These are phyloP conservation scores for Heliconius himera DNA, from an alignment of 1,140 invertebrate species.

Conservation along the genomic window DNA sequence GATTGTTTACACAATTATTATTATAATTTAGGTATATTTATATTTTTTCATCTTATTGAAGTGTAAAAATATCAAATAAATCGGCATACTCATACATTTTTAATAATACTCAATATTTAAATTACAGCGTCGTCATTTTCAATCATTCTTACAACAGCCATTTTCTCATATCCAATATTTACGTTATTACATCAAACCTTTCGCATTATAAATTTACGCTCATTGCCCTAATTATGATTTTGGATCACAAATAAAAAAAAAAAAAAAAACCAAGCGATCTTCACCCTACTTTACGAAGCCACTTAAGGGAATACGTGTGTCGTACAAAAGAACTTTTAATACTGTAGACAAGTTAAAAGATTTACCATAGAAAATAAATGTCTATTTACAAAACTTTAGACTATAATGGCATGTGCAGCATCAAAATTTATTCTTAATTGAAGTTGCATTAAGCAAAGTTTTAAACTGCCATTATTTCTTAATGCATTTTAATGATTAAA, in stretches of 20 bases:
- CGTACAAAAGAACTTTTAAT: constrained; percentile 45
- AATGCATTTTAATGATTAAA: constrained; percentile 31
- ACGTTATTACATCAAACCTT: neutral
- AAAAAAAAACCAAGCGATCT: constrained; percentile 19
- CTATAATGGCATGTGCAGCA: neutral
- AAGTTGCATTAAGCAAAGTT: constrained; percentile 31
- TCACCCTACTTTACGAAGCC: constrained; percentile 36
- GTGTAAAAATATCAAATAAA: too few relatives aligned
- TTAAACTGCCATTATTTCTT: constrained; percentile 23
- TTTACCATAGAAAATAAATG: constrained; percentile 15
- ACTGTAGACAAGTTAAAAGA: constrained; percentile 24
- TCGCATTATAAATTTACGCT: neutral
- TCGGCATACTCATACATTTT: too few relatives aligned
- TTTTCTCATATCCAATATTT: neutral
- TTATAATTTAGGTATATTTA: too few relatives aligned
- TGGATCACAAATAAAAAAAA: constrained; percentile 10
- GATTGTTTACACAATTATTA: too few relatives aligned
- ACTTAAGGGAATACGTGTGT: constrained; percentile 40
- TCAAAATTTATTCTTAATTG: constrained; percentile 29
- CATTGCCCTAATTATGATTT: neutral
- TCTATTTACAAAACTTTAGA: constrained; percentile 13
- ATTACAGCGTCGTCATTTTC: too few relatives aligned
- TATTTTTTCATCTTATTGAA: too few relatives aligned
- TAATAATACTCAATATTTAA: too few relatives aligned
- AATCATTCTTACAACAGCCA: neutral